These are phyloP conservation scores for Chanos chanos DNA, from an alignment of 2,797 vertebrate genomes.

Conservation along the genomic window DNA sequence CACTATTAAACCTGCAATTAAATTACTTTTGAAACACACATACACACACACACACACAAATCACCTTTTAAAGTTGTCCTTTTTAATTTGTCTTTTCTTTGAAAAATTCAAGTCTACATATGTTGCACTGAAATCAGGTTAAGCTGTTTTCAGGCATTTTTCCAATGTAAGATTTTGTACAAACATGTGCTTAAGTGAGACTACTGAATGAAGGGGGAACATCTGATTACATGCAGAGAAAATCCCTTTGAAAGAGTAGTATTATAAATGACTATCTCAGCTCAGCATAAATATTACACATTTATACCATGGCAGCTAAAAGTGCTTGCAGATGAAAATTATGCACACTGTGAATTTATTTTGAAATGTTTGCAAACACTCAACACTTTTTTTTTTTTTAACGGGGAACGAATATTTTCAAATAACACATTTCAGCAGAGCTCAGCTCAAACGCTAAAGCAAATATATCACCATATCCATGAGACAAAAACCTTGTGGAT, in stretches of 20 bases:
- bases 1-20: constrained; percentile 23
- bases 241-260: no score
- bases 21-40: constrained; percentile 14
- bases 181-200: background rate
- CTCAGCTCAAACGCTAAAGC: constrained; percentile 7
- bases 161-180: background rate
- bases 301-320: background rate
- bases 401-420: background rate
- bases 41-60: background rate
- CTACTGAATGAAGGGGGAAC: background rate
- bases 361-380: background rate
- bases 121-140: background rate
- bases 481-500: constrained; percentile 16
- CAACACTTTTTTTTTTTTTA: background rate
- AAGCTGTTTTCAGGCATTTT: constrained; percentile 8
- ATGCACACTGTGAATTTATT: background rate
- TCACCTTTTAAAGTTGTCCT: constrained; percentile 4
- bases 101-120: background rate
- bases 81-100: constrained; percentile 9
- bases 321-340: background rate
- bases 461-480: constrained; percentile 33
- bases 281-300: background rate
- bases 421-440: constrained; percentile 10
- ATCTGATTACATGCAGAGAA: no score
- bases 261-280: background rate